These are phyloP conservation scores for Stenotaenia linearis DNA, from an alignment of 2,888 invertebrate genomes.

Conservation along the genomic window DNA sequence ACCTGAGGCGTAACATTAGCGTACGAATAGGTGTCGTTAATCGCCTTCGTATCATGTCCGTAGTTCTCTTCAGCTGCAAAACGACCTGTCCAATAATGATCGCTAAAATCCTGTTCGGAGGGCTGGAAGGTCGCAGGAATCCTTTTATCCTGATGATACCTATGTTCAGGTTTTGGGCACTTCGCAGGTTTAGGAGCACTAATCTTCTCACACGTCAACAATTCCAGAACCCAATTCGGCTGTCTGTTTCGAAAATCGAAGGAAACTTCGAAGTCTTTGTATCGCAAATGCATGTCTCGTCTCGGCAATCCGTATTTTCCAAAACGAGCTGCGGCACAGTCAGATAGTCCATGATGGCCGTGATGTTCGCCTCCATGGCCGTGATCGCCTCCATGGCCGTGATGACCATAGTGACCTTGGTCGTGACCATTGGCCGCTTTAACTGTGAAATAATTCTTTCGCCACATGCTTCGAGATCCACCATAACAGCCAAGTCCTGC, in stretches of 20 bases:
- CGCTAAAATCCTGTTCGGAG: background rate
- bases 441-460: too few relatives aligned
- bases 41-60: background rate
- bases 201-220: background rate
- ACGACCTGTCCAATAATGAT: background rate
- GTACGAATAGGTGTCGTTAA: background rate
- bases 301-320: background rate
- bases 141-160: background rate
- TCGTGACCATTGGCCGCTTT: too few relatives aligned
- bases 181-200: background rate
- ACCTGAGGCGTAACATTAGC: background rate
- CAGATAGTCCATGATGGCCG: too few relatives aligned
- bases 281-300: background rate
- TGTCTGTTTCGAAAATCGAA: background rate
- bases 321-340: background rate
- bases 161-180: too few relatives aligned
- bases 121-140: background rate
- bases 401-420: too few relatives aligned
- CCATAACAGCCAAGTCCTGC: too few relatives aligned
- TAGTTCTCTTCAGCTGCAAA: background rate
- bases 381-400: too few relatives aligned
- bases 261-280: background rate
- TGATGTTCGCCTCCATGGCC: too few relatives aligned
- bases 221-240: background rate
- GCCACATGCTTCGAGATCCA: too few relatives aligned